Conservation (phyloP, 2,888 invertebrate genomes). For the Operophtera brumata region DNA sequence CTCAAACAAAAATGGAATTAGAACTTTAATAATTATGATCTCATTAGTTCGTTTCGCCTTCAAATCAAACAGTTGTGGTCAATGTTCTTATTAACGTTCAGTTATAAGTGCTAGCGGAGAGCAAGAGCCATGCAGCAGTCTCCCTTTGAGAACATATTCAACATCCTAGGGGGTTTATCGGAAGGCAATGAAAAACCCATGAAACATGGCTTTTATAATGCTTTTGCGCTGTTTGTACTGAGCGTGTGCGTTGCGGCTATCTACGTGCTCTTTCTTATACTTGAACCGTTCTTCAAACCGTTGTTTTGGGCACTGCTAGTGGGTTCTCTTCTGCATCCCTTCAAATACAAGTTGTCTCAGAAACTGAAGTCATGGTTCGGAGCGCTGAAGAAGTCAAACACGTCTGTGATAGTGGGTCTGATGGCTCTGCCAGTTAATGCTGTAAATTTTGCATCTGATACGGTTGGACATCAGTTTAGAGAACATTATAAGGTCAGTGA, state of each 20-base stretch:
- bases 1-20: not conserved
- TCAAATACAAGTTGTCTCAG: conserved; percentile 90
- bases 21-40: not conserved
- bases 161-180: conserved; percentile 84
- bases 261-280: conserved; percentile 89
- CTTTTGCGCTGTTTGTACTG: conserved; percentile 89
- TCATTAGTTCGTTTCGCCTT: not conserved
- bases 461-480: conserved; percentile 85
- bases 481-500: conserved; percentile 81
- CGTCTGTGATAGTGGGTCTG: conserved; percentile 82
- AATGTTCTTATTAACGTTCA: conserved; percentile 11
- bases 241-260: conserved; percentile 84
- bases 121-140: conserved; percentile 71
- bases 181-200: conserved; percentile 93
- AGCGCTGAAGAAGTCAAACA: conserved; percentile 83
- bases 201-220: conserved; percentile 95
- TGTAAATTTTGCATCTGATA: conserved; percentile 87
- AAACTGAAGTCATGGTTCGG: conserved; percentile 90
- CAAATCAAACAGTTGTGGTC: not conserved
- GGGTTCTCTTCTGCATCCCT: conserved; percentile 98
- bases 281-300: conserved; percentile 96
- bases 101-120: conserved; percentile 20
- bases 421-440: conserved; percentile 87
- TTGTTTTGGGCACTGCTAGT: conserved; percentile 97
- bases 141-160: conserved; percentile 84